Percentiles rank a stretch among this genome's conserved stretches.
These are phyloP conservation scores for Agrochola litura DNA, from an alignment of 2,888 invertebrate genomes.

Conservation along the genomic window DNA sequence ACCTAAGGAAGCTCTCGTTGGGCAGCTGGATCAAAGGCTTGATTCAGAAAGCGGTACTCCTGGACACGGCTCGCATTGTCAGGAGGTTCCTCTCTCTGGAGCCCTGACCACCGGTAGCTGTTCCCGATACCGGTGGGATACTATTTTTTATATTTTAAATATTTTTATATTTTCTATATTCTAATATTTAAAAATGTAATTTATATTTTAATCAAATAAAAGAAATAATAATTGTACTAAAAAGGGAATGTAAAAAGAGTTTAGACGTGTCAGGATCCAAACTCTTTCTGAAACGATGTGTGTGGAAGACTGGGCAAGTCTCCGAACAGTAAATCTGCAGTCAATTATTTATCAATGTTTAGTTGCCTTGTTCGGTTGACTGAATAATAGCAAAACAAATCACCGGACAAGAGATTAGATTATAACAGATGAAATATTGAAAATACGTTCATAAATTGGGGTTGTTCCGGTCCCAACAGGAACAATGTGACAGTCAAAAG, in stretches of 20 bases:
- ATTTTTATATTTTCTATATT: no score
- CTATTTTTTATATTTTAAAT: no score
- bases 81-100: no score
- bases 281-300: neutral
- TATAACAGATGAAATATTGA: constrained; percentile 27
- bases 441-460: constrained; percentile 21
- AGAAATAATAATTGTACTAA: no score
- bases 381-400: constrained; percentile 18
- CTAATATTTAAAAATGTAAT: no score
- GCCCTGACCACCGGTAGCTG: no score
- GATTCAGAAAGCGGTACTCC: no score
- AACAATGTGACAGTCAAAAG: neutral
- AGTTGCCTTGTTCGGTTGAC: neutral
- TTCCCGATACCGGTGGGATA: no score
- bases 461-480: constrained; percentile 10
- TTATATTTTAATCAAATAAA: no score
- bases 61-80: no score
- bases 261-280: neutral
- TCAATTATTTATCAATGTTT: neutral
- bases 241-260: neutral
- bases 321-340: neutral
- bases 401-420: constrained; percentile 10
- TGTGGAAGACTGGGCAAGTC: neutral
- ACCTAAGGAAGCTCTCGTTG: no score
- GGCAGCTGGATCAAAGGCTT: no score